Percentiles rank a stretch among this genome's conserved stretches.
phyloP scores from a whole-genome alignment of 2,797 vertebrate genomes.

The Sebastes itinus region DNA sequence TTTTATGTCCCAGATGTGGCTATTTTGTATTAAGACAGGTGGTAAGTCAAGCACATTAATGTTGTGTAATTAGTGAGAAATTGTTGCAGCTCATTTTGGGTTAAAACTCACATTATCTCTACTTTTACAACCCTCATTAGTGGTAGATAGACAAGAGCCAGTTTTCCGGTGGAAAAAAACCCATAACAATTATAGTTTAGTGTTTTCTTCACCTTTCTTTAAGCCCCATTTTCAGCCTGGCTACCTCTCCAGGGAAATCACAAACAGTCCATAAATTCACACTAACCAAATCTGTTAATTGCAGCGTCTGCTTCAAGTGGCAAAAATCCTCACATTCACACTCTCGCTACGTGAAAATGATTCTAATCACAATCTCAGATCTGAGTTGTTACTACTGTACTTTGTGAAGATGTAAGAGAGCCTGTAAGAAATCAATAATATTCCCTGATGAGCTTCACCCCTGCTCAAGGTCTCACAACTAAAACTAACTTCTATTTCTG shows the following conservation, averaged over 20 bases:
- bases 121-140: conserved; percentile 29
- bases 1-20: neutral
- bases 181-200: neutral
- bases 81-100: neutral
- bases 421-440: conserved; percentile 43
- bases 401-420: neutral
- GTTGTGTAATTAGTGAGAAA: conserved; percentile 9
- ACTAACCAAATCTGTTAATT: conserved; percentile 10
- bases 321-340: neutral
- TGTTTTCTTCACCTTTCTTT: conserved; percentile 14
- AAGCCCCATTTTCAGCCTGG: neutral
- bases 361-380: conserved; percentile 1
- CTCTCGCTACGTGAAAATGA: neutral
- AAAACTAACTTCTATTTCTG: neutral
- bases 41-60: neutral
- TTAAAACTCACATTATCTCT: conserved; percentile 7
- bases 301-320: neutral
- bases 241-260: conserved; percentile 12
- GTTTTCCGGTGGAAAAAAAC: neutral
- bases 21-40: neutral
- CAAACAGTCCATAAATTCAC: conserved; percentile 1
- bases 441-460: conserved; percentile 18
- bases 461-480: neutral
- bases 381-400: conserved; percentile 4
- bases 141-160: neutral